Percentiles rank a stretch among this genome's conserved stretches.
These are phyloP conservation scores for Peucedramus taeniatus DNA, from an alignment of 2,113 vertebrate species.

Conservation along the genomic window DNA sequence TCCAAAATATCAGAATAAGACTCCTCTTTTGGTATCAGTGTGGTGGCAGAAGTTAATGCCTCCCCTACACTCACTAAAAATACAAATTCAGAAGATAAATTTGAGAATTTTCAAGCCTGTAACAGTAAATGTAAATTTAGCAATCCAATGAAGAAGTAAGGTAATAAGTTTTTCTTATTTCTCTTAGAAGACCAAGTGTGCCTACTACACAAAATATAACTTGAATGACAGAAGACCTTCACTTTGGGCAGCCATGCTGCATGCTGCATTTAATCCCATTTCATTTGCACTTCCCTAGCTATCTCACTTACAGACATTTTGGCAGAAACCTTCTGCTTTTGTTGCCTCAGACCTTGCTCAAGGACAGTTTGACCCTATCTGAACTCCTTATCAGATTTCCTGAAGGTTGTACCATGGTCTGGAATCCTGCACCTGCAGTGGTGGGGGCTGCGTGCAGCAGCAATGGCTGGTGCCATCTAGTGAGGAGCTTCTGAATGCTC, in stretches of 20 bases:
- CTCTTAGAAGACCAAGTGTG: not conserved
- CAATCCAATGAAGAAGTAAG: not conserved
- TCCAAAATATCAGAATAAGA: not conserved
- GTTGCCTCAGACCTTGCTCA: not conserved
- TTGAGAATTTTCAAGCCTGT: not conserved
- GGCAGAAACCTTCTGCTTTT: not conserved
- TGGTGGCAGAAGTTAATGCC: not conserved
- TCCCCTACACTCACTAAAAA: not conserved
- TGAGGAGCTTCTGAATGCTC: constrained; percentile 14
- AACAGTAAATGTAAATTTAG: not conserved
- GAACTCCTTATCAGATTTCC: not conserved
- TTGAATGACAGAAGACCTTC: not conserved
- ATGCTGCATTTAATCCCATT: not conserved
- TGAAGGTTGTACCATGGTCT: not conserved
- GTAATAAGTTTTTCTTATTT: not conserved
- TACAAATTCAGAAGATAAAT: not conserved
- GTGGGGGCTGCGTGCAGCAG: not conserved
- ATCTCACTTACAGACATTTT: not conserved
- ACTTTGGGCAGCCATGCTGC: not conserved
- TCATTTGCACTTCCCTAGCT: not conserved
- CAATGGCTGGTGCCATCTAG: constrained; percentile 50
- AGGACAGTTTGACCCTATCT: not conserved
- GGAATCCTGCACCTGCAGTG: not conserved
- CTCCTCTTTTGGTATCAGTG: not conserved
- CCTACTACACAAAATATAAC: not conserved